Evolutionary conservation across 1,140 invertebrate genomes (phyloP), one percentile per base, ranked within the genome.

Genomic region (Cyphomyrmex costatus): DNA sequence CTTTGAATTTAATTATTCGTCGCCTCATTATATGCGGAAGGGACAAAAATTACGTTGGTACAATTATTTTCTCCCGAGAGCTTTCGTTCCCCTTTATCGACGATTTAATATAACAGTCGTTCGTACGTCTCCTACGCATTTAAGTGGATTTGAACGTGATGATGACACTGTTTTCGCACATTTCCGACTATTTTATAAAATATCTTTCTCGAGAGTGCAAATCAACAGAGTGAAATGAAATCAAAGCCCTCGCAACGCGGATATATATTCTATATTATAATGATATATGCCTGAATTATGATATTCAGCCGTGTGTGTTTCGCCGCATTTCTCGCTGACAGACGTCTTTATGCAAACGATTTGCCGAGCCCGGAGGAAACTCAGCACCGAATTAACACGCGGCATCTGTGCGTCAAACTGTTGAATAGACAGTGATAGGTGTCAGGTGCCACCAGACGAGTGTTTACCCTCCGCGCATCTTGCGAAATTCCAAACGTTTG

Each of bases 1-100:
- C 56, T 66, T 85, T 46, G 82, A 87, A 85, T 88, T 86, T 86
- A 88, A 88, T 88, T 86, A 74, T 56, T 87, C 73, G 71, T 53
- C 68, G 61, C 60, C 74, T 86, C 49, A 79, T 79, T 86, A 86
- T 86, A 82, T n/a, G 76, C 63, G 84, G 21, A 24, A 80, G 51
- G 51, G 51, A 86, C 65, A 53, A 85, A 85, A 85, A 85, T 79
- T 78, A 65, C 46, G 16, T 49, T 53, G 49, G 46, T 63, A 74
- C 68, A 83, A 85, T 85, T 85, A 78, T 85, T 85, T 85, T 77
- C 74, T 79, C 73, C 46, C 74, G 74, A 80, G 74, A 78, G 58
- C 74, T 79, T 58, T 80, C 60, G 21, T 66, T 65, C 19, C 74
- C 61, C 46, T 85, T 83, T 74, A 74, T 74, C 68, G 56, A 49